Conservation (phyloP, 1,140 invertebrate species). For the Aphelenchoides fujianensis region DNA sequence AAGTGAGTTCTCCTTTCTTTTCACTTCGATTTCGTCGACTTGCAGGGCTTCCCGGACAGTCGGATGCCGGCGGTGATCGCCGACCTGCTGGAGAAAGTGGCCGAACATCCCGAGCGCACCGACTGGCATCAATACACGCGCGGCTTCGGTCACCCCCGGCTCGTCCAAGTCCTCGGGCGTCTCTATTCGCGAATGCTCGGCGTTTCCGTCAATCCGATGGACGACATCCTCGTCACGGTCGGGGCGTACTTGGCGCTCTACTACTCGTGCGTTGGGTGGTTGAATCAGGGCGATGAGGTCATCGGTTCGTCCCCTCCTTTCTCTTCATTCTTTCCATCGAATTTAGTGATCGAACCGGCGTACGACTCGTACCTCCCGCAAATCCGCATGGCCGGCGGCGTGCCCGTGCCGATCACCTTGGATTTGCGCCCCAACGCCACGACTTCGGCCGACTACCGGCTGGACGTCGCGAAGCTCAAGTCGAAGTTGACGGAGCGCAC, state of each 20-base stretch:
- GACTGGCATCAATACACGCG: slow-evolving; percentile 82
- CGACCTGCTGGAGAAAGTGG: slow-evolving; percentile 73
- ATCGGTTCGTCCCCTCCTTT: slow-evolving; percentile 45
- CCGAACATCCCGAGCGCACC: slow-evolving; percentile 70
- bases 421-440: slow-evolving; percentile 67
- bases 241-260: slow-evolving; percentile 89
- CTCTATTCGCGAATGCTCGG: slow-evolving; percentile 78
- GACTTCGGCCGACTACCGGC: slow-evolving; percentile 80
- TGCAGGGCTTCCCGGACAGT: slow-evolving; percentile 87
- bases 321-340: not conserved
- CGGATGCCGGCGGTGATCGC: slow-evolving; percentile 78
- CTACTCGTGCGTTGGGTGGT: slow-evolving; percentile 74
- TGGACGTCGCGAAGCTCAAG: slow-evolving; percentile 79
- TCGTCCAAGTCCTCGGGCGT: slow-evolving; percentile 79
- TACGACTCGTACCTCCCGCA: slow-evolving; percentile 97
- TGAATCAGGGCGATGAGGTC: slow-evolving; percentile 74
- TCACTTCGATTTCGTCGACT: not conserved
- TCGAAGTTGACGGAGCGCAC: slow-evolving; percentile 83
- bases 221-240: slow-evolving; percentile 79
- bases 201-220: slow-evolving; percentile 74
- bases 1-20: slow-evolving; percentile 64
- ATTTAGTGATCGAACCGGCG: slow-evolving; percentile 95
- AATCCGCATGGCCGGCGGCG: slow-evolving; percentile 78
- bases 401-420: slow-evolving; percentile 81
- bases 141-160: slow-evolving; percentile 77